Base-by-base conservation (phyloP, 2,888 invertebrate species). In the Anarsia innoxiella region DNA sequence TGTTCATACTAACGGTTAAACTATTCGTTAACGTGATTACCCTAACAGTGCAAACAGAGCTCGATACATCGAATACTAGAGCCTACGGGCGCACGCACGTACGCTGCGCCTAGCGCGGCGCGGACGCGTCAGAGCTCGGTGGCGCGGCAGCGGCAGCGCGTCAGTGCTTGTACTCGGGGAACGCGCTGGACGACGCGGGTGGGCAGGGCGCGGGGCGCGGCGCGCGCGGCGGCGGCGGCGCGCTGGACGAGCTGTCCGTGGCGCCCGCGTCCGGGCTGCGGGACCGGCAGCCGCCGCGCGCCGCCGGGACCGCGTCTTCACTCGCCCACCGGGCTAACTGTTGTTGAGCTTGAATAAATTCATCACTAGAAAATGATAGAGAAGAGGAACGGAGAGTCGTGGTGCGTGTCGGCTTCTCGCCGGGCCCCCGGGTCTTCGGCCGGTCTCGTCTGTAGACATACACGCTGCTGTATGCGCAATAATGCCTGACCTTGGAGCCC, bases 291-390 rank as follows among this genome's bases (percentile, higher is more conserved):
- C 65, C 61, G 69, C 66, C 69, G 49, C 50, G 76, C 79, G 79
- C 86, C 77, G 79, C 87, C 80, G 86, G 87, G 80, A 89, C 88
- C 78, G 87, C 87, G 85, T 93, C 93, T 88, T 94, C 93, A 92
- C 93, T 94, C 89, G 93, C 94, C 93, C 94, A 94, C 90, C 93
- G 93, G 91, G 92, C 94, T 93, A 93, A 90, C 90, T 92, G 93
- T 92, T 92, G 94, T 92, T 93, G 94, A 93, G 94, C 94, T 93
- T 94, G 93, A 93, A 94, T 93, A 93, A 94, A 94, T 91, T 93
- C 93, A 93, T 93, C 94, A 93, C 94, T 94, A 93, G 91, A 93
- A 93, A 93, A 92, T 91, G 92, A 91, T 90, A 91, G 90, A 80
- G 89, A 88, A 88, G 89, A 89, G 89, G 87, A 88, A 89, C 88